Evolutionary conservation across 35 echinoderm and acorn worm species (phyloP).

Genomic region (Heliocidaris erythrogramma): DNA sequence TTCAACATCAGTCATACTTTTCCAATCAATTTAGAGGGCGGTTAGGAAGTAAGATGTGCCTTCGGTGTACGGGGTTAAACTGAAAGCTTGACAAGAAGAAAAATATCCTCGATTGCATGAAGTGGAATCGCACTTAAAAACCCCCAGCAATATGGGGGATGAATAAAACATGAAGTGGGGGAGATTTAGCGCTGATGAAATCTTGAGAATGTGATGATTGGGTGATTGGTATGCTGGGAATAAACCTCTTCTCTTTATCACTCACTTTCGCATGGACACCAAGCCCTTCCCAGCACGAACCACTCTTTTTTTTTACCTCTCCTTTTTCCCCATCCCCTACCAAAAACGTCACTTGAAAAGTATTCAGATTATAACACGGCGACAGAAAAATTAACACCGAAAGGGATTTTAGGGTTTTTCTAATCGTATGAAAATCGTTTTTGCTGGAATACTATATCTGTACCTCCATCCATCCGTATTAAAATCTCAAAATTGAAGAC

Average conservation of each 20-base stretch:
- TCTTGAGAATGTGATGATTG: background rate
- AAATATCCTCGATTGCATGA: background rate
- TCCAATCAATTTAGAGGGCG: constrained; percentile 2
- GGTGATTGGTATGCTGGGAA: background rate
- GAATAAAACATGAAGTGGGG: background rate
- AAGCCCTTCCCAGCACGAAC: background rate
- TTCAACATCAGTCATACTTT: background rate
- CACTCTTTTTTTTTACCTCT: background rate
- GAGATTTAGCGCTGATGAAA: constrained; percentile 10
- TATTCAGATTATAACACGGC: background rate
- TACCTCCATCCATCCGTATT: background rate
- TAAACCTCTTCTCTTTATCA: constrained; percentile 1
- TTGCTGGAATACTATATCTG: background rate
- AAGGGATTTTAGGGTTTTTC: background rate
- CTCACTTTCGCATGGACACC: background rate
- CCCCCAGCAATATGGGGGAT: background rate
- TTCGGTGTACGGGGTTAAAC: background rate
- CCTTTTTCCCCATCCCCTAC: background rate
- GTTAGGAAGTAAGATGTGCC: background rate
- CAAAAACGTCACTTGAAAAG: background rate
- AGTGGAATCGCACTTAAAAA: constrained; percentile 11
- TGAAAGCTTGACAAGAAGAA: background rate
- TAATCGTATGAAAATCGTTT: background rate
- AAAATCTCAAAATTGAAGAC: too few relatives aligned
- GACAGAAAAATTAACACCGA: background rate